Evolutionary conservation across 1,140 invertebrate genomes (phyloP), one percentile per base, ranked within the genome.

Genomic region (Halyomorpha halys): DNA sequence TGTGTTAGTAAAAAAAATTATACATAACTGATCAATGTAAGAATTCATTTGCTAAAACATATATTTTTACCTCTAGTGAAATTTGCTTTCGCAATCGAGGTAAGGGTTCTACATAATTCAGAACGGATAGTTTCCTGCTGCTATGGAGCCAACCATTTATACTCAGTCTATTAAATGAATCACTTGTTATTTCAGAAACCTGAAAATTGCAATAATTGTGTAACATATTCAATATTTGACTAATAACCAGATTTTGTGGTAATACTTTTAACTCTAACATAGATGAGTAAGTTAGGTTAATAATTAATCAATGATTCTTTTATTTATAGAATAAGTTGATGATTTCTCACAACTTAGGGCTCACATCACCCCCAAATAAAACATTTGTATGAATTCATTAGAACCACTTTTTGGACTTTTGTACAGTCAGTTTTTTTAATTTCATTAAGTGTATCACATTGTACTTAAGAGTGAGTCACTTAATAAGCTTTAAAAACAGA

Each of bases 71-170:
- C 25, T 47, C 44, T 13, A 39, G 14, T 3, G 45, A 15, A 34
- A 25, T 59, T 47, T 65, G 64, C 13, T 53, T 15, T 11, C 44
- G 19, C 9, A 63, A 44, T 15, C n/a, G 15, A 19, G 61, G 61
- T 21, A 65, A 23, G 1, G 51, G 54, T 56, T 65, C 64, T 53
- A 15, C 34, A 53, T 61, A 65, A 11, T 63, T 59, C 5, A 63
- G 15, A 34, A 39, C 19, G 25, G 25, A n/a, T 0, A 62, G 23
- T 25, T 60, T 49, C 39, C 51, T 61, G n/a, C 65, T 56, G 49
- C 49, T 27, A 49, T 71, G 70, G 39, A 71, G 70, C 70, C 70
- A 71, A 13, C 70, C 70, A 63, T 71, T 70, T 39, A 71, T 68
- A 44, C 69, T 67, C 18, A 67, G 18, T 11, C 70, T 61, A 19